Conservation (phyloP, 1,140 invertebrate species). For the Tetramorium parvispinum region DNA sequence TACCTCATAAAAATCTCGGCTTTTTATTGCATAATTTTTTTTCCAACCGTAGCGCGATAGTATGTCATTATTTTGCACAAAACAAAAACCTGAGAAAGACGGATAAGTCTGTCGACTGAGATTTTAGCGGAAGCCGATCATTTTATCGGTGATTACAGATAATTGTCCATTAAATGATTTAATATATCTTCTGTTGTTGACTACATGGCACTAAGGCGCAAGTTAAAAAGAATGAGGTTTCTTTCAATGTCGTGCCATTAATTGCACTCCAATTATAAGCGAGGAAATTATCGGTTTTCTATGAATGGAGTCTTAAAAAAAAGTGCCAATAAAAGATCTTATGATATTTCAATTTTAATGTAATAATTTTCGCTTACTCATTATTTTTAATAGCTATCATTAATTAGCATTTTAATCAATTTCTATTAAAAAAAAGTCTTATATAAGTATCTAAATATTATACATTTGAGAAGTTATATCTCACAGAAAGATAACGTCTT, state of each 20-base stretch:
- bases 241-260: neutral
- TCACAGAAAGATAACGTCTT: neutral
- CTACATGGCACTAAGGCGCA: neutral
- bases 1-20: constrained; percentile 24
- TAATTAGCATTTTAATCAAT: constrained; percentile 16
- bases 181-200: constrained; percentile 11
- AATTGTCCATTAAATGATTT: constrained; percentile 4
- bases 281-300: neutral
- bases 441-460: neutral
- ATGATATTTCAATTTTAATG: constrained; percentile 7
- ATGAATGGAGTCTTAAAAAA: neutral
- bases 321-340: neutral
- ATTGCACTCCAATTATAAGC: neutral
- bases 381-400: neutral
- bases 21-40: constrained; percentile 45
- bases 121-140: neutral
- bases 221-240: constrained; percentile 3
- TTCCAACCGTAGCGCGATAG: neutral
- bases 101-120: constrained; percentile 2
- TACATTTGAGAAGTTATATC: neutral
- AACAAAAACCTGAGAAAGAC: neutral
- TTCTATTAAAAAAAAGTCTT: neutral
- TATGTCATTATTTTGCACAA: neutral
- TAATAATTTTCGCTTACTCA: neutral
- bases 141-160: constrained; percentile 12